Percentiles rank a stretch among this genome's conserved stretches.
Conservation (phyloP, 35 echinoderm and acorn worm genomes). For the Holothuria glaberrima region DNA sequence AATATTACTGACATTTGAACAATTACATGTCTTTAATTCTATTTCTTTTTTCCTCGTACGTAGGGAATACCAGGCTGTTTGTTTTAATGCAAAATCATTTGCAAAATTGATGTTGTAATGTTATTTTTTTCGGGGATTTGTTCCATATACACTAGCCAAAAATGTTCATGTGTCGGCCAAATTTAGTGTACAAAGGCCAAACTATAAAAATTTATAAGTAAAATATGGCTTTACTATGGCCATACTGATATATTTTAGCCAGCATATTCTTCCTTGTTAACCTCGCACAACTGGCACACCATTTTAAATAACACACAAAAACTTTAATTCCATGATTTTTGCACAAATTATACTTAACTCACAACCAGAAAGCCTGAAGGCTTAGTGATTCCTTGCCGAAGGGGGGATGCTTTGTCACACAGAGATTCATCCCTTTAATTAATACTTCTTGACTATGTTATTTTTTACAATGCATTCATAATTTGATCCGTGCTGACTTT, state of each 20-base stretch:
- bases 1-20: not conserved
- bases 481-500: too few species aligned
- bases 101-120: not conserved
- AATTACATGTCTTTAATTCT: not conserved
- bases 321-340: too few species aligned
- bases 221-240: not conserved
- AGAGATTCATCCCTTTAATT: too few species aligned
- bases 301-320: too few species aligned
- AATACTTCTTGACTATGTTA: too few species aligned
- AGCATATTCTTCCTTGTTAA: too few species aligned
- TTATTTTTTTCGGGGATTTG: not conserved
- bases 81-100: constrained; percentile 3
- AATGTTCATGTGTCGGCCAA: not conserved
- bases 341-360: too few species aligned
- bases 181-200: not conserved
- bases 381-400: too few species aligned
- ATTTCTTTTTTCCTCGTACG: not conserved
- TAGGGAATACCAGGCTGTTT: not conserved
- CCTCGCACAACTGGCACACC: too few species aligned
- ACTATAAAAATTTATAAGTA: not conserved
- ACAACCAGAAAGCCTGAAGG: too few species aligned
- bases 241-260: not conserved
- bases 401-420: too few species aligned
- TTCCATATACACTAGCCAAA: not conserved
- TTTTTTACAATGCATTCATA: too few species aligned